Evolutionary conservation across 2,888 invertebrate genomes (phyloP), one percentile per base, ranked within the genome.

Genomic region (Brachypterus glaber): DNA sequence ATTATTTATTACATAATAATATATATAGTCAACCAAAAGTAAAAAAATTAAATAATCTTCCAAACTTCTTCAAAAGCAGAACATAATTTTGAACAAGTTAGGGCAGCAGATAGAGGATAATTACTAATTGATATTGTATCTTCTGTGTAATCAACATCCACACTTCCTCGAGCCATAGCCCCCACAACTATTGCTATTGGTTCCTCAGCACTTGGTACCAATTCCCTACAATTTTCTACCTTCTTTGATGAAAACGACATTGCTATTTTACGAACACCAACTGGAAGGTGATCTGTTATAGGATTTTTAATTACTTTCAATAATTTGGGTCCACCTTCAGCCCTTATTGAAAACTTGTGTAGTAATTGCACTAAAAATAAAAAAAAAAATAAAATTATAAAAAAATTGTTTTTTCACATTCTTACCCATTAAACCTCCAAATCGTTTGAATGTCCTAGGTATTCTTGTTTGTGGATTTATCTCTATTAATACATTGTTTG

Each of bases 231-330:
- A 51, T 81, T 76, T 32, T 66, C 54, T 0, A 78, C 62, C 47
- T 82, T 73, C 48, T 82, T 82, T 1, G 90, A 80, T 47, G 84
- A 82, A 64, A 88, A 95, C 5, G 95, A 93, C 73, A 89, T 92
- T 0, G 81, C 80, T 36, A 90, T 72, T 67, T 96, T 98, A 47
- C 72, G 78, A 43, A 90, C 89, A 15, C 96, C 97, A 12, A 91
- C 88, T 1, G 98, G 98, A 33, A 98, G 70, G 69, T 98, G 95
- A 59, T 89, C 79, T 4, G 84, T 84, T 1, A 98, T 73, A 0
- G 98, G 98, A 68, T 98, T 98, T 63, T 93, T 95, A 33, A 98
- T 93, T 3, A 93, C 91, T 73, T 93, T 92, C 48, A 98, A 68
- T 30, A 98, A 64, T 60, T 92, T 91, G 0, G 88, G 81, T 0